Evolutionary conservation across 2,888 invertebrate species (phyloP).

Genomic region (Temnothorax ravouxi): DNA sequence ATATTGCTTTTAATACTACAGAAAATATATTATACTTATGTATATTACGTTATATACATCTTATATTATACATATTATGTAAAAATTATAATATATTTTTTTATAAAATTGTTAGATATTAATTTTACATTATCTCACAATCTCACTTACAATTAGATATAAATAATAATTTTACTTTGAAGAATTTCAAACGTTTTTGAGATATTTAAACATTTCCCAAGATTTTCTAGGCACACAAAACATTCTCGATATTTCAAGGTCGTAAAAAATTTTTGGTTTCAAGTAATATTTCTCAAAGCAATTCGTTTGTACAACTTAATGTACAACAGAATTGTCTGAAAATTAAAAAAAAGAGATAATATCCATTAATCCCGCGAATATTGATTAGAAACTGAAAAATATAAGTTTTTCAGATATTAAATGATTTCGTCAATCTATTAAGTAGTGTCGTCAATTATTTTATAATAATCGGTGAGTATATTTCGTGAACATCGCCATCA

Average conservation of each 20-base stretch:
- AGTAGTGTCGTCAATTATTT: slow-evolving; percentile 1
- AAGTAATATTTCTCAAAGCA: slow-evolving; percentile 11
- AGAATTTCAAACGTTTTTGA: background rate
- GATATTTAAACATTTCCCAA: background rate
- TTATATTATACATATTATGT: background rate
- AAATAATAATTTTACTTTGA: slow-evolving; percentile 12
- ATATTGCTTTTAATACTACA: background rate
- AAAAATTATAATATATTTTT: too few relatives aligned
- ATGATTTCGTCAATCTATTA: background rate
- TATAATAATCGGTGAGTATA: slow-evolving; percentile 2
- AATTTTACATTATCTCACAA: background rate
- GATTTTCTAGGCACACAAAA: background rate
- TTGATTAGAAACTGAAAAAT: background rate
- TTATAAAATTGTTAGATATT: too few relatives aligned
- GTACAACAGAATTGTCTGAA: background rate
- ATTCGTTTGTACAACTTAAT: background rate
- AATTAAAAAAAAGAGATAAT: background rate
- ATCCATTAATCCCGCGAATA: background rate
- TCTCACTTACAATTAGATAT: background rate
- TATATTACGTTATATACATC: background rate
- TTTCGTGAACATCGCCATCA: background rate
- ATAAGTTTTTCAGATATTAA: background rate
- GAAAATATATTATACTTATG: background rate
- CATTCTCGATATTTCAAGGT: background rate
- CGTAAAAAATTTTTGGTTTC: background rate